Percentiles rank a stretch among this genome's conserved stretches.
These are phyloP conservation scores for Chouioia cunea DNA, from an alignment of 2,888 invertebrate genomes.

Conservation along the genomic window DNA sequence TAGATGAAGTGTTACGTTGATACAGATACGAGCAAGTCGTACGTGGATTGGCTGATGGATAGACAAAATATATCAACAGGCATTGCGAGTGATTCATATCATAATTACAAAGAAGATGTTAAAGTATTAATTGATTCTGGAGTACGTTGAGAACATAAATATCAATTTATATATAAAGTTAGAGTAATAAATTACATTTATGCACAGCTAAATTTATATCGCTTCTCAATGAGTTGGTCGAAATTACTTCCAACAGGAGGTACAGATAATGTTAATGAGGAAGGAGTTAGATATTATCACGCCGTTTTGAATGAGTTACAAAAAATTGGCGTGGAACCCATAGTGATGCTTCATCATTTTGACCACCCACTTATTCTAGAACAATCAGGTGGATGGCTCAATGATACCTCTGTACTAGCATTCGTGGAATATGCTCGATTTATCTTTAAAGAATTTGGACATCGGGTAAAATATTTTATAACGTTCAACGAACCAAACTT, in stretches of 20 bases:
- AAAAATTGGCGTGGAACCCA: slow-evolving; percentile 72
- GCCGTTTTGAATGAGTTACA: slow-evolving; percentile 73
- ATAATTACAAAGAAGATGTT: too few relatives aligned
- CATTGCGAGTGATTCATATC: too few relatives aligned
- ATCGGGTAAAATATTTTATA: too few relatives aligned
- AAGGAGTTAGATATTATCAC: slow-evolving; percentile 76
- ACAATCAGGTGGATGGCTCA: slow-evolving; percentile 76
- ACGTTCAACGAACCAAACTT: too few relatives aligned
- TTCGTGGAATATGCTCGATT: slow-evolving; percentile 62
- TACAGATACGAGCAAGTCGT: too few relatives aligned
- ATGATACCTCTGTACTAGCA: slow-evolving; percentile 73
- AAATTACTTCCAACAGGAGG: slow-evolving; percentile 76
- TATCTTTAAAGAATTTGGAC: slow-evolving; percentile 74
- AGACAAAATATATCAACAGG: too few relatives aligned
- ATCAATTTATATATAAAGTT: too few relatives aligned
- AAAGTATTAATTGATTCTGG: too few relatives aligned
- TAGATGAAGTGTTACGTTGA: too few relatives aligned
- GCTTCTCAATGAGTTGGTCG: slow-evolving; percentile 78
- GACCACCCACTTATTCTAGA: slow-evolving; percentile 74
- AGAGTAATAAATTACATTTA: too few relatives aligned
- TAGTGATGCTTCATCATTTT: slow-evolving; percentile 78
- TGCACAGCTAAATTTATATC: slow-evolving; percentile 65
- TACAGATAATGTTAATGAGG: slow-evolving; percentile 70
- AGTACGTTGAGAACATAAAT: too few relatives aligned
- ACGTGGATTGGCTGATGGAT: too few relatives aligned